Base-by-base conservation (phyloP, 2,113 vertebrate species). In the Festucalex cinctus region DNA sequence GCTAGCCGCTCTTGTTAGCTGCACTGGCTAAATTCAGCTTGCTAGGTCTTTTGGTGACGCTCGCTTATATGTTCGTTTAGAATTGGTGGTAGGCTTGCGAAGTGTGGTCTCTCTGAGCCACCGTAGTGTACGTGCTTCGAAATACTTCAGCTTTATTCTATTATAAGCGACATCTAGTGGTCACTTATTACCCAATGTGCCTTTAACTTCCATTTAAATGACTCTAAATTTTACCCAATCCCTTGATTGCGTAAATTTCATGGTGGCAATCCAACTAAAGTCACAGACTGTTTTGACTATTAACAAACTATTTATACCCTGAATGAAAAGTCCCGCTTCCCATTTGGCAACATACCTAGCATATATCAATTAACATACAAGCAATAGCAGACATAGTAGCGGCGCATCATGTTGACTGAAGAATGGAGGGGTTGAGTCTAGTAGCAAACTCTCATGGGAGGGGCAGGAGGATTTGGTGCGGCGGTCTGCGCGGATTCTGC, bases 401-500 rank as follows among this genome's bases (percentile, higher is more conserved):
- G 3, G 14, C 44, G 65, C 19, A 61, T 59, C 26, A 56, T 46
- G 63, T 35, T 49, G 64, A 70, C 37, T 0, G 63, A 56, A 16
- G 60, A 26, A 39, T 10, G 36, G 39, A 51, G 13, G 13, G 5
- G 46, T 32, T 75, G 41, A 77, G 70, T 79, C 49, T 67, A 43
- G 68, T 58, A 65, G 76, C 39, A 36, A 74, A 80, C 77, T 62
- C 73, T 71, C 19, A 14, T 73, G 48, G 46, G 53, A 68, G 65
- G 69, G 80, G 63, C 71, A 64, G 68, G 60, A 67, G 64, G 22
- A 68, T 77, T 86, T 86, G 65, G 79, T 82, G 69, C 68, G 70
- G 51, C 48, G 70, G 76, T 82, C 78, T 81, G 78, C 74, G 63
- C 73, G 71, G 72, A 78, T 60, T 60, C 58, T 83, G 79, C 76